phyloP scores from a whole-genome alignment of 2,888 invertebrate species.

The Ariolimax columbianus region DNA sequence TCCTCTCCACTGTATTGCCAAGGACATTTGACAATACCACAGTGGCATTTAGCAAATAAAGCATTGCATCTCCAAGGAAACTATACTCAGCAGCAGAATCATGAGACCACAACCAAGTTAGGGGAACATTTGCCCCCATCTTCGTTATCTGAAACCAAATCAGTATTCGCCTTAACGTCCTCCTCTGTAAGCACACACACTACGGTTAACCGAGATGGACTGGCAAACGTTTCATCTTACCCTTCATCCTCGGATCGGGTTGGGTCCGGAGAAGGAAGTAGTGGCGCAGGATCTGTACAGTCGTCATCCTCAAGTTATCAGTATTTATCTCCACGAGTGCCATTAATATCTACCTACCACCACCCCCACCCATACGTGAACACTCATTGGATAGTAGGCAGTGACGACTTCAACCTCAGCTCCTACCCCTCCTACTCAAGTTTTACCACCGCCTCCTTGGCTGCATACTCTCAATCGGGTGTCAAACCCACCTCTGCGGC shows the following conservation, averaged over 20 bases:
- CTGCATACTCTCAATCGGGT: slow-evolving; percentile 5
- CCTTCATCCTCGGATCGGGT: slow-evolving; percentile 7
- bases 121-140: slow-evolving; percentile 2
- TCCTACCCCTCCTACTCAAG: slow-evolving; percentile 18
- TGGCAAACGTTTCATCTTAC: slow-evolving; percentile 20
- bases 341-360: slow-evolving; percentile 54
- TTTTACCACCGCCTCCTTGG: not conserved
- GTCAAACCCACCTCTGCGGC: not conserved
- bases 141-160: slow-evolving; percentile 2
- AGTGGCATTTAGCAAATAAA: slow-evolving; percentile 46
- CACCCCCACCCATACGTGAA: slow-evolving; percentile 57
- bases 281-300: not conserved
- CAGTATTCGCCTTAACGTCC: slow-evolving; percentile 7
- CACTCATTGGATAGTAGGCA: slow-evolving; percentile 52
- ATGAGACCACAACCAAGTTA: not conserved
- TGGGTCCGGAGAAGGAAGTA: not conserved
- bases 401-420: slow-evolving; percentile 34
- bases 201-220: slow-evolving; percentile 6
- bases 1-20: slow-evolving; percentile 31
- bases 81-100: not conserved
- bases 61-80: not conserved
- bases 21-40: slow-evolving; percentile 42
- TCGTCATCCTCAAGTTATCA: slow-evolving; percentile 33
- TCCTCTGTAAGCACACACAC: slow-evolving; percentile 18
- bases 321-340: slow-evolving; percentile 50